Evolutionary conservation across 2,797 vertebrate species (phyloP).

Genomic region (Enteromius treurensis): DNA sequence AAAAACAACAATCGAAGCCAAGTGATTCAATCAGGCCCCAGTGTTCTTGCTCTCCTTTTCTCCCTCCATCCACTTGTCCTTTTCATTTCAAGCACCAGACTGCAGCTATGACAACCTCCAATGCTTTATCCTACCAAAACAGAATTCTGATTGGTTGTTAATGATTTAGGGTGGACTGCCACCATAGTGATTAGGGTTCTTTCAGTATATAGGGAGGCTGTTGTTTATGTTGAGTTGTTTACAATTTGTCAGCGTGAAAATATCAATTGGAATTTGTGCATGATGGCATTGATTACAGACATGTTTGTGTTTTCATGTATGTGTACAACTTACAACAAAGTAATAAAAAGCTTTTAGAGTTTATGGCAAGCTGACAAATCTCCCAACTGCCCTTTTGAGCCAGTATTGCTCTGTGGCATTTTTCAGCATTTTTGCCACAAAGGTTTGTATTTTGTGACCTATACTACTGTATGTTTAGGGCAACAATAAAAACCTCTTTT

Average conservation of each 20-base stretch:
- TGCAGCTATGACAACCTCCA: constrained; percentile 59
- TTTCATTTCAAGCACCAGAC: constrained; percentile 50
- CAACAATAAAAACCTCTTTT: background rate
- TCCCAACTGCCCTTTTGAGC: background rate
- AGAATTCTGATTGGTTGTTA: constrained; percentile 33
- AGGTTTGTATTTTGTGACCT: background rate
- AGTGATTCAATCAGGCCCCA: constrained; percentile 41
- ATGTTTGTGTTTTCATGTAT: constrained; percentile 31
- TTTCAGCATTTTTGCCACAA: background rate
- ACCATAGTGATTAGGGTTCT: constrained; percentile 13
- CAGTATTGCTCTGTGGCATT: background rate
- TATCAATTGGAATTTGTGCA: constrained; percentile 55
- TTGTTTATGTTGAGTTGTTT: constrained; percentile 5
- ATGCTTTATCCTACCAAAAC: constrained; percentile 35
- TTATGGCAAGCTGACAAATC: background rate
- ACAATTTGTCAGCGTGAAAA: constrained; percentile 41
- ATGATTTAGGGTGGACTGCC: constrained; percentile 10
- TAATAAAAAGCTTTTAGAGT: background rate
- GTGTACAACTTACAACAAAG: background rate
- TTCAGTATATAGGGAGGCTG: constrained; percentile 8
- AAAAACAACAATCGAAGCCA: constrained; percentile 37
- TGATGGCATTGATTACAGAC: constrained; percentile 59
- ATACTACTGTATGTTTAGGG: background rate
- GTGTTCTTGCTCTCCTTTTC: constrained; percentile 20
- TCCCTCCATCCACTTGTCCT: constrained; percentile 31